Base-by-base conservation (phyloP, 2,797 vertebrate species). In the Melanotaenia pygmaea region DNA sequence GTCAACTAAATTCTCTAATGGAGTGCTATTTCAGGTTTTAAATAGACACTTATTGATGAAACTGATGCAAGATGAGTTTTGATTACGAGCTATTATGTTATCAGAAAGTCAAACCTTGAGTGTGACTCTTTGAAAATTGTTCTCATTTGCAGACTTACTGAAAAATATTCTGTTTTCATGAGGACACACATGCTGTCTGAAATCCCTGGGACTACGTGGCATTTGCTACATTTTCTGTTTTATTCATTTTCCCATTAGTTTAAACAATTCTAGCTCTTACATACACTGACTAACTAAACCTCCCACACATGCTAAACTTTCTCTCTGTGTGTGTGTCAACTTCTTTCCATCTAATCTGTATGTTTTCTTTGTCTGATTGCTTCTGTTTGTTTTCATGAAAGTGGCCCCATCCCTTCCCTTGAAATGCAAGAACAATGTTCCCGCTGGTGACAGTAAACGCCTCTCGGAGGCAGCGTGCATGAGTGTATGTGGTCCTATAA, bases 381-480 rank as follows among this genome's bases (percentile, higher is more conserved):
- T 64, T 86, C 78, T 76, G 77, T 80, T 83, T 77, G 75, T 87
- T 81, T 79, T 69, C 64, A 79, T 80, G 82, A 83, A 68, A 85
- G 83, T 72, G 43, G 43, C 16, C 40, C 40, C 40, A 43, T 4
- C 40, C 40, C 5, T 63, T 65, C 56, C 50, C 40, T 77, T 82
- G 60, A 81, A 85, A 87, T n/a, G 76, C 61, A 65, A 74, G 64
- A 82, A 60, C 70, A 59, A 67, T 72, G 78, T 80, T 80, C 82
- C 77, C 81, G 57, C 74, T 59, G 70, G 66, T 71, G 80, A 85
- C 82, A 83, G 64, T 87, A 56, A 86, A 73, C 0, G 0, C 56
- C 10, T 81, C 71, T 80, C 64, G 6, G 61, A 60, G 51, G 64
- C 35, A 18, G 13, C 60, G 14, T 59, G 60, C 37, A 9, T 22